Base-by-base conservation (phyloP, 2,113 vertebrate genomes). In the Capreolus pygargus region DNA sequence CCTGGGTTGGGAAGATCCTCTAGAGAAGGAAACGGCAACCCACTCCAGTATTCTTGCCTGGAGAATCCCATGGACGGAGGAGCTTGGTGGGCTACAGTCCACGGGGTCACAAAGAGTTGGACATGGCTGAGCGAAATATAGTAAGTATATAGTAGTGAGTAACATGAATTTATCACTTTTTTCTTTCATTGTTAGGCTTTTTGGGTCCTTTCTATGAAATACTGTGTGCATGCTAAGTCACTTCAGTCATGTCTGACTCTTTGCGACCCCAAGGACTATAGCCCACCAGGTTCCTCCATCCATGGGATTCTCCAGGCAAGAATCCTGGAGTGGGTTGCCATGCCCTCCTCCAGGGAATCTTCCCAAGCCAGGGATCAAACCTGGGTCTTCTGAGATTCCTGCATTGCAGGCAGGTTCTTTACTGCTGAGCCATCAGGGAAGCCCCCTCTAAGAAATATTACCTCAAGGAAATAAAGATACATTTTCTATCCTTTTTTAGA, bases 151-250 rank as follows among this genome's bases (percentile, higher is more conserved):
- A 50, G 47, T 13, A 50, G 47, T 50, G 13, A 50, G 47, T 50
- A 39, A 78, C 30, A 70, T 47, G 15, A 58, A 86, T 30, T 81
- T 85, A 58, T 16, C 45, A 45, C 23, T 13, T 91, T 74, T 54
- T 67, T 47, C 47, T 78, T 60, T 55, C 50, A 19, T 57, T 33
- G 27, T 60, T 52, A 76, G 33, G 14, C 6, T 27, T 47, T 76
- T 36, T 39, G 47, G 87, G 61, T 45, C 47, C 39, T n/a, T 54
- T 94, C 64, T 74, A 74, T 39, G 67, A 39, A 74, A 23, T 70
- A 70, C 19, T 70, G 9, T 0, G 0, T 70, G 67, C 67, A 36
- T 39, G 67, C n/a, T 74, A 74, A 23, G 67, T 74, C 0, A 0
- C 19, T 74, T 39, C n/a, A 12, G n/a, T 74, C n/a, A 23, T 39